Conservation (phyloP, 2,113 vertebrate genomes). For the Limanda limanda region DNA sequence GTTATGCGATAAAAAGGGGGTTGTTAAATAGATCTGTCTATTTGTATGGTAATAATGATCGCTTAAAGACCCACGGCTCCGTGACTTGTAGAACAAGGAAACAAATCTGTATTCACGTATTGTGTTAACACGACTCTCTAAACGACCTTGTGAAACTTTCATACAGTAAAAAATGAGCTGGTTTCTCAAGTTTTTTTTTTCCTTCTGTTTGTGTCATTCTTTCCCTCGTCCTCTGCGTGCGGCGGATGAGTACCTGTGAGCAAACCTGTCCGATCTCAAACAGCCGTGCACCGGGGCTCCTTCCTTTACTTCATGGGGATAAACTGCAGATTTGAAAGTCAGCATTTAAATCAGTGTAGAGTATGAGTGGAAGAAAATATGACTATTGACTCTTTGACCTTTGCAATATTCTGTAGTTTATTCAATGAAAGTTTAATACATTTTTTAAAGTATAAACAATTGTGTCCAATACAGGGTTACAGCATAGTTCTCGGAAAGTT, state of each 20-base stretch:
- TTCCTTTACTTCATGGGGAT: conserved; percentile 6
- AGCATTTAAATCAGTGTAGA: not conserved
- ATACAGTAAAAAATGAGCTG: conserved; percentile 80
- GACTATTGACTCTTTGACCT: not conserved
- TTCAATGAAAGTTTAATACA: no score
- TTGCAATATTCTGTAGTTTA: not conserved
- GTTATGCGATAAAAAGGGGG: conserved; percentile 85
- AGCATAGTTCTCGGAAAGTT: no score
- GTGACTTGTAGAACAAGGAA: conserved; percentile 84
- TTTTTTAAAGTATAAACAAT: no score
- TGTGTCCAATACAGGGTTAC: no score
- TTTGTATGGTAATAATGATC: conserved; percentile 90
- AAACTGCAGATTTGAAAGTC: not conserved
- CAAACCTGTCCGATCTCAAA: conserved; percentile 13
- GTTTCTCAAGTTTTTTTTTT: conserved; percentile 35
- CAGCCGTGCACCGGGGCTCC: not conserved
- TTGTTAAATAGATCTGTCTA: conserved; percentile 90
- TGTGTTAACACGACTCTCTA: conserved; percentile 75
- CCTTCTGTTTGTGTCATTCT: conserved; percentile 48
- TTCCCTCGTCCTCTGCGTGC: conserved; percentile 22
- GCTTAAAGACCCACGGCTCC: conserved; percentile 80
- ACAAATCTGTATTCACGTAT: conserved; percentile 81
- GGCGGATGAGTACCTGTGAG: conserved; percentile 19
- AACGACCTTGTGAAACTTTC: conserved; percentile 86
- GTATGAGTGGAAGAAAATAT: no score